Conservation (phyloP, 2,113 vertebrate species). For the Ariopsis seemanni region DNA sequence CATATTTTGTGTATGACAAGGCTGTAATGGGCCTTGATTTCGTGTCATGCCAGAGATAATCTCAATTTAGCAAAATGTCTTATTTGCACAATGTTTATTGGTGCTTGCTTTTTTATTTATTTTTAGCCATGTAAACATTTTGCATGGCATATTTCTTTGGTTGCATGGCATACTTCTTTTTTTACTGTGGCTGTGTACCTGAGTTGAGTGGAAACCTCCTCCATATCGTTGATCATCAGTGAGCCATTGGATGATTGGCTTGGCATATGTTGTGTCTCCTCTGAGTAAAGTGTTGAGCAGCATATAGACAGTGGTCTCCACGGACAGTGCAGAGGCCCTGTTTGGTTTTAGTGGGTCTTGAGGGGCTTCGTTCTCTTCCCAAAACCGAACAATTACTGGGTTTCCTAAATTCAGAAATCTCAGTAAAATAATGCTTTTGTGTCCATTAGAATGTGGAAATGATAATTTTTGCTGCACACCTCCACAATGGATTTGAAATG, state of each 20-base stretch:
- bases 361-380: conserved; percentile 71
- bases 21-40: neutral
- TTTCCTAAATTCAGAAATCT: conserved; percentile 66
- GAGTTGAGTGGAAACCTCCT: conserved; percentile 83
- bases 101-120: neutral
- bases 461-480: too few species aligned
- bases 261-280: conserved; percentile 75
- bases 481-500: too few species aligned
- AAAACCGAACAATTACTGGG: conserved; percentile 78
- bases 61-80: neutral
- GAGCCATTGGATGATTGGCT: conserved; percentile 84
- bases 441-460: too few species aligned
- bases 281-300: conserved; percentile 75
- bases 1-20: neutral
- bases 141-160: neutral
- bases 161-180: neutral
- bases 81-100: neutral
- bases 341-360: conserved; percentile 63
- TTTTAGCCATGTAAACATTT: neutral
- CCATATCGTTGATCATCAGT: conserved; percentile 87
- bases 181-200: conserved; percentile 70
- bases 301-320: conserved; percentile 87
- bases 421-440: too few species aligned
- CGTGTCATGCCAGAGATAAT: too few species aligned
- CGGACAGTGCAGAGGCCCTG: conserved; percentile 71